Base-by-base conservation (phyloP, 2,888 invertebrate species). In the Mactromeris polynyma region DNA sequence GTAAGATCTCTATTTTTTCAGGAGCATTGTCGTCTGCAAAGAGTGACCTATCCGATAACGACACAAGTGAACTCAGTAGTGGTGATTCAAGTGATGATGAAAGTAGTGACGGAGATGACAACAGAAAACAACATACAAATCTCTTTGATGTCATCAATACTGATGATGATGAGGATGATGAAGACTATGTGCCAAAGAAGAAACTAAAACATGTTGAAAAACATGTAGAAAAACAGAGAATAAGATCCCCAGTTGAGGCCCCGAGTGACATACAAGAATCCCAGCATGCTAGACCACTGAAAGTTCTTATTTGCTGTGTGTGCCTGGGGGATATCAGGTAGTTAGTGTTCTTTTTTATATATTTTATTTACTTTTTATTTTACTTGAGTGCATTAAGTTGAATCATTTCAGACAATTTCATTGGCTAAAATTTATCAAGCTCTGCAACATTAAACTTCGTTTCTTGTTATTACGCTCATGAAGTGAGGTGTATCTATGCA, bases 261-360 rank as follows among this genome's bases (percentile, higher is more conserved):
- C 79, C 81, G 2, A 81, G 73, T 42, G 89, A 86, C 26, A 42
- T 82, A 51, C 82, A 82, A 82, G 86, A 81, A 40, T 79, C 84
- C 0, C 54, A 42, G 31, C 84, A 73, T 69, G 73, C 89, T 33
- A 73, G 88, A 46, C 89, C 90, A 40, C 90, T 96, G 85, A 96
- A 96, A 96, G 97, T 98, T 94, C 97, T 98, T 81, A 98, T 99
- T 93, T 99, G 99, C 96, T 98, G 98, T 95, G 99, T 99, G 0
- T 99, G 99, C 96, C 97, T 99, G 84, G 99, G 99, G 0, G 99
- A 99, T 93, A 98, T 95, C 54, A 96, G 96, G 96, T 96, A 93
- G 33, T 81, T 54, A 64, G 58, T 64, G 26, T 26, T 64, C 26
- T 64, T 64, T 64, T 9, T 64, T 4, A 26, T 64, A n/a, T 64